phyloP scores from a whole-genome alignment of 2,888 invertebrate genomes.

The Phortica magna region DNA sequence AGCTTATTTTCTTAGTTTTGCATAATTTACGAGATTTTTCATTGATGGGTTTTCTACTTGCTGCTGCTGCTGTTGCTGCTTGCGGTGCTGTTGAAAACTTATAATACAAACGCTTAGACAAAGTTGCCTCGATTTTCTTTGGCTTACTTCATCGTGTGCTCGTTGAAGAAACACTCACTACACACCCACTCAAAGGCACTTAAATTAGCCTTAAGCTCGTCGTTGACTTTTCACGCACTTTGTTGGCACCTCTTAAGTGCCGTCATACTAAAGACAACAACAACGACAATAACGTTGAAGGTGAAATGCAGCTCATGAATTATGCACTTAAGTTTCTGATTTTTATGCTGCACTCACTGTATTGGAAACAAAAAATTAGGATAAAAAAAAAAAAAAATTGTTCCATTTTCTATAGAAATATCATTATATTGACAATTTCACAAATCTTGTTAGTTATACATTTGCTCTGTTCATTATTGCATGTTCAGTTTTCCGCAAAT shows the following conservation, averaged over 20 bases:
- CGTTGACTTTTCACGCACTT: slow-evolving; percentile 11
- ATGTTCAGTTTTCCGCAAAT: slow-evolving; percentile 5
- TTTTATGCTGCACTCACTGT: neutral
- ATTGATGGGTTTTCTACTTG: slow-evolving; percentile 61
- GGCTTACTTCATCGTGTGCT: slow-evolving; percentile 37
- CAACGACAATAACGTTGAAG: neutral
- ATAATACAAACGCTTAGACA: neutral
- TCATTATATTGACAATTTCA: neutral
- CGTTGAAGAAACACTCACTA: slow-evolving; percentile 45
- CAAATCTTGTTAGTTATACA: neutral
- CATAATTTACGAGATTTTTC: slow-evolving; percentile 69
- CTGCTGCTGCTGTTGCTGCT: slow-evolving; percentile 32
- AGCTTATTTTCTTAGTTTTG: slow-evolving; percentile 71
- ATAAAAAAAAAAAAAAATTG: neutral
- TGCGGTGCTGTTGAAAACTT: slow-evolving; percentile 39
- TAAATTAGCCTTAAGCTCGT: slow-evolving; percentile 62
- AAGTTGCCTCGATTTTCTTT: slow-evolving; percentile 6
- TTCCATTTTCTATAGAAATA: neutral
- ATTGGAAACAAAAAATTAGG: no score
- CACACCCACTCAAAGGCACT: slow-evolving; percentile 58
- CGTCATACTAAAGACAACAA: neutral
- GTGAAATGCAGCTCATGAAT: neutral
- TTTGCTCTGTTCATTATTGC: neutral
- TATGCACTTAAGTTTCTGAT: slow-evolving; percentile 3
- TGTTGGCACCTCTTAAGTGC: neutral